phyloP scores from a whole-genome alignment of 2,888 invertebrate genomes.

The Theodoxus fluviatilis region DNA sequence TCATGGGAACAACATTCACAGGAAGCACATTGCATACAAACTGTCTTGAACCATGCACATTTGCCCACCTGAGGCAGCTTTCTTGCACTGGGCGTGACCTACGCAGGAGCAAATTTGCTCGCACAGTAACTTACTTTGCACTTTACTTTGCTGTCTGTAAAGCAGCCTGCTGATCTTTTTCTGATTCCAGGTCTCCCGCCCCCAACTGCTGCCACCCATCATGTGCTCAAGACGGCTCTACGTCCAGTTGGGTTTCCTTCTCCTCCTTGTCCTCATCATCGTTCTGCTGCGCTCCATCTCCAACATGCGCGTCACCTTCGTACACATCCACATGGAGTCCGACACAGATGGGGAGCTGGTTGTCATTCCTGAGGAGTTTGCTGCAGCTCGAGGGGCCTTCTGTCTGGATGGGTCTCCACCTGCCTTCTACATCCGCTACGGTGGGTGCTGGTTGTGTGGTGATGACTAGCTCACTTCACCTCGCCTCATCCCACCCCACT shows the following conservation, averaged over 20 bases:
- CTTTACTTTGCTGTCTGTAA: too few relatives aligned
- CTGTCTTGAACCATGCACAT: too few relatives aligned
- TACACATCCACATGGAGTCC: slow-evolving; percentile 40
- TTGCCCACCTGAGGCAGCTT: too few relatives aligned
- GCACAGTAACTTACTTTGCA: too few relatives aligned
- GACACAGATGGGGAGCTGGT: slow-evolving; percentile 45
- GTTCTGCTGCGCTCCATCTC: slow-evolving; percentile 36
- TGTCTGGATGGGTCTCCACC: slow-evolving; percentile 49
- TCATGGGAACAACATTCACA: too few relatives aligned
- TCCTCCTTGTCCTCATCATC: slow-evolving; percentile 37
- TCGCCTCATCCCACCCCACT: too few relatives aligned
- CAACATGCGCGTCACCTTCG: slow-evolving; percentile 39
- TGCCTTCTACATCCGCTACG: slow-evolving; percentile 43
- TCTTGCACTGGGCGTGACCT: too few relatives aligned
- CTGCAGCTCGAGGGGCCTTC: slow-evolving; percentile 33
- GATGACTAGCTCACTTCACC: too few relatives aligned
- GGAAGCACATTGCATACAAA: too few relatives aligned
- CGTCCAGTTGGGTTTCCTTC: slow-evolving; percentile 35
- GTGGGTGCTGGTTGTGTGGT: slow-evolving; percentile 31
- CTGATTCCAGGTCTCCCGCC: too few relatives aligned
- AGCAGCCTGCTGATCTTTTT: too few relatives aligned
- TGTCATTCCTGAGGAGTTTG: slow-evolving; percentile 39
- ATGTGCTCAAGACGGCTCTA: slow-evolving; percentile 39
- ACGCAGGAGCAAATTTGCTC: too few relatives aligned
- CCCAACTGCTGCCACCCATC: slow-evolving; percentile 32